Conservation (phyloP, 2,113 vertebrate species). For the Phodopus roborovskii region DNA sequence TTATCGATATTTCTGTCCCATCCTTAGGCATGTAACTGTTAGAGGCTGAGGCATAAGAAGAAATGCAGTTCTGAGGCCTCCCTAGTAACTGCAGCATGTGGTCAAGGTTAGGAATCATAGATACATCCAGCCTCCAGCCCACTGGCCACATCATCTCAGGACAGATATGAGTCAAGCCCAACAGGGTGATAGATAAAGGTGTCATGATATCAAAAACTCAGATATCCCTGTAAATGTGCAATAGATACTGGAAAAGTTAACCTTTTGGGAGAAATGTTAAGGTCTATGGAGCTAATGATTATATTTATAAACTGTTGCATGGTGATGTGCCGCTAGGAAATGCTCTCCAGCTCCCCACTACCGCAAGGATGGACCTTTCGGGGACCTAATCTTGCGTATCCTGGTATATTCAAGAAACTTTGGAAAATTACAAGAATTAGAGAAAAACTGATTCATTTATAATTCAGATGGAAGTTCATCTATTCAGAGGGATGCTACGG, state of each 20-base stretch:
- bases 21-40: background rate
- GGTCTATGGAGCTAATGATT: background rate
- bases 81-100: background rate
- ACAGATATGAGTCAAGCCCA: background rate
- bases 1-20: background rate
- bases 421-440: background rate
- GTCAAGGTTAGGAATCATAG: background rate
- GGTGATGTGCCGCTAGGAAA: background rate
- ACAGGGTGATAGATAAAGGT: background rate
- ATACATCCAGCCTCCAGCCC: background rate
- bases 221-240: background rate
- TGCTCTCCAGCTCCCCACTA: background rate
- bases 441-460: background rate
- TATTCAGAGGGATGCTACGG: background rate
- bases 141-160: background rate
- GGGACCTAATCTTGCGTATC: background rate
- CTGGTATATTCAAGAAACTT: background rate
- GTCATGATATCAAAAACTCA: background rate
- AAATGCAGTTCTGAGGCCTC: background rate
- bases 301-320: background rate
- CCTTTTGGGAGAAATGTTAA: background rate
- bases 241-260: background rate
- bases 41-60: background rate
- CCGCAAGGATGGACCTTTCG: background rate
- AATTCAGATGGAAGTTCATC: background rate